Evolutionary conservation across 1,140 invertebrate species (phyloP), one percentile per base, ranked within the genome.

Genomic region (Carcinoscorpius rotundicauda): DNA sequence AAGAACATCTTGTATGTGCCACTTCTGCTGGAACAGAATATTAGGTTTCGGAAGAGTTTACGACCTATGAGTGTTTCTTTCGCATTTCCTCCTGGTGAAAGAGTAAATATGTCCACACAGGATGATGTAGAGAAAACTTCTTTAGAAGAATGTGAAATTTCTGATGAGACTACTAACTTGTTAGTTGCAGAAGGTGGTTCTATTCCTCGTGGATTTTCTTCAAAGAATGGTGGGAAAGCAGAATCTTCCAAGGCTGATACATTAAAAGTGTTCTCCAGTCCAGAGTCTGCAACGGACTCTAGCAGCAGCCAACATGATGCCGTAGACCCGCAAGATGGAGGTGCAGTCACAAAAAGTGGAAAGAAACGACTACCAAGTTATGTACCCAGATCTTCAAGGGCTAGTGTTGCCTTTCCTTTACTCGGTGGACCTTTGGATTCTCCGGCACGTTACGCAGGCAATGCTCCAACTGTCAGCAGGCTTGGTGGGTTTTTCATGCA

Each of bases 1-100:
- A 97, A 97, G 77, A 96, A 94, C 76, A 88, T 93, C 4, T 78
- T 98, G 3, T 96, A 97, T 74, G 96, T 94, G 70, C 94, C 94
- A 1, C 80, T 94, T 60, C 78, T 96, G 52, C 81, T 93, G 61
- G 91, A 96, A 72, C 88, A 93, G 74, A 91, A 90, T 74, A 88
- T 90, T 72, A 80, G 78, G 65, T 70, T 76, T 6, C 74, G 74
- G 63, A 93, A 92, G 80, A 86, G 83, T 61, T 86, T 90, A 74
- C 87, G 89, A 10, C 76, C 77, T 0, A 81, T 91, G 63, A 93
- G 91, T 75, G 88, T 94, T 8, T 90, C 89, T 29, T 93, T 93
- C 77, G 86, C 90, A 9, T 79, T 93, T 60, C 89, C 90, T 0
- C 84, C 89, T 73, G 81, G 86, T 52, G 86, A 91, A 66, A 88